phyloP scores from a whole-genome alignment of 2,888 invertebrate genomes.

The Atethmia centrago region DNA sequence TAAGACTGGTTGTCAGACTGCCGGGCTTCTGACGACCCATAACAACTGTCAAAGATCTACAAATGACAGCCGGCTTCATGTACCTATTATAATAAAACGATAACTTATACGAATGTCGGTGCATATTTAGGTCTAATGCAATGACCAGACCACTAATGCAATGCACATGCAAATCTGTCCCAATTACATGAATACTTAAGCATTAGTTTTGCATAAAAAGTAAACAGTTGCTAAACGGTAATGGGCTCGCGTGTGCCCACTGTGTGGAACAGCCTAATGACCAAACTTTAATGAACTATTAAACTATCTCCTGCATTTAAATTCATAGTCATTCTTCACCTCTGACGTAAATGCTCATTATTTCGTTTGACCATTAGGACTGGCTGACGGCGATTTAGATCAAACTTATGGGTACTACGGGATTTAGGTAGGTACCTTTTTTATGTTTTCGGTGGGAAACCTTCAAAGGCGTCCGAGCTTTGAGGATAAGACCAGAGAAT shows the following conservation, averaged over 20 bases:
- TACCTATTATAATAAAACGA: too few relatives aligned
- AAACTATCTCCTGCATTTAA: slow-evolving; percentile 36
- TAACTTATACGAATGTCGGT: slow-evolving; percentile 41
- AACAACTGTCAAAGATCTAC: too few relatives aligned
- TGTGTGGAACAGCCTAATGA: slow-evolving; percentile 33
- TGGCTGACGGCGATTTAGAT: not conserved
- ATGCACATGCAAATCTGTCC: slow-evolving; percentile 57
- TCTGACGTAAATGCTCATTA: not conserved
- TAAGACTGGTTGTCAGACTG: too few relatives aligned
- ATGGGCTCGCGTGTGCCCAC: slow-evolving; percentile 32
- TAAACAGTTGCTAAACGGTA: slow-evolving; percentile 42
- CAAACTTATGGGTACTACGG: not conserved
- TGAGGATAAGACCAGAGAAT: too few relatives aligned
- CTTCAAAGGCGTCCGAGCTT: too few relatives aligned
- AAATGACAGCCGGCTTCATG: too few relatives aligned
- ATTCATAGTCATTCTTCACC: not conserved
- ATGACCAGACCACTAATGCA: slow-evolving; percentile 27
- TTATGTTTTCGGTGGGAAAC: too few relatives aligned
- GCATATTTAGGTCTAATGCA: slow-evolving; percentile 47
- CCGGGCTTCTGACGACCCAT: too few relatives aligned
- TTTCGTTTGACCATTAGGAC: not conserved
- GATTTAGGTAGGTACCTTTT: not conserved
- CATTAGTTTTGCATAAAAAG: slow-evolving; percentile 52
- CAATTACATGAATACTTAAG: slow-evolving; percentile 53
- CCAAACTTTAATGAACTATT: slow-evolving; percentile 50